phyloP scores from a whole-genome alignment of 2,113 vertebrate species.

The Rhabdomys dilectus region DNA sequence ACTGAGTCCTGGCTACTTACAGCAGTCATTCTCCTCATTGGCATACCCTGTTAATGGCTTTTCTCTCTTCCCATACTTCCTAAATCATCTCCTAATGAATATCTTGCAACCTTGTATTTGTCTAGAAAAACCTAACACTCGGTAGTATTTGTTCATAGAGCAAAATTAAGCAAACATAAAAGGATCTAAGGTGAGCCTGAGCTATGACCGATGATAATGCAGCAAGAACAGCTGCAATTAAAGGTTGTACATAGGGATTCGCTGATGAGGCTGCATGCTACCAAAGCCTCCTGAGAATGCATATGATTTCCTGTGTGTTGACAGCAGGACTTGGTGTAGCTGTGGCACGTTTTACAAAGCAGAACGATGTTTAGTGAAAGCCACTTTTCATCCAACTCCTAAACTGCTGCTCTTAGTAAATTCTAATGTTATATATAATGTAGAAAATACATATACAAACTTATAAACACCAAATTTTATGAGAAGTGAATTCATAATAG shows the following conservation, averaged over 20 bases:
- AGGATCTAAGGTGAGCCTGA: not conserved
- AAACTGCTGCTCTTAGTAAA: not conserved
- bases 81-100: not conserved
- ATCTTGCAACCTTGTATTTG: not conserved
- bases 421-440: not conserved
- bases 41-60: not conserved
- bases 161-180: constrained; percentile 32
- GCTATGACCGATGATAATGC: not conserved
- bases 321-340: not conserved
- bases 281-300: not conserved
- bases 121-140: not conserved
- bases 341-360: not conserved
- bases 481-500: not conserved
- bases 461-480: not conserved
- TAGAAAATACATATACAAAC: not conserved
- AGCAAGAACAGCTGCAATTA: constrained; percentile 10
- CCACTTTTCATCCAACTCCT: not conserved
- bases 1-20: not conserved
- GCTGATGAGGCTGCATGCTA: not conserved
- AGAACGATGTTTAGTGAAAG: not conserved
- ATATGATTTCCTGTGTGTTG: not conserved
- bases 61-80: not conserved
- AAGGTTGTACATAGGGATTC: not conserved
- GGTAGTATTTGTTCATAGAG: not conserved
- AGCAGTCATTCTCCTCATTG: not conserved